Percentiles rank a stretch among this genome's conserved stretches.
Conservation (phyloP, 1,140 invertebrate genomes). For the Bombus soroeensis region DNA sequence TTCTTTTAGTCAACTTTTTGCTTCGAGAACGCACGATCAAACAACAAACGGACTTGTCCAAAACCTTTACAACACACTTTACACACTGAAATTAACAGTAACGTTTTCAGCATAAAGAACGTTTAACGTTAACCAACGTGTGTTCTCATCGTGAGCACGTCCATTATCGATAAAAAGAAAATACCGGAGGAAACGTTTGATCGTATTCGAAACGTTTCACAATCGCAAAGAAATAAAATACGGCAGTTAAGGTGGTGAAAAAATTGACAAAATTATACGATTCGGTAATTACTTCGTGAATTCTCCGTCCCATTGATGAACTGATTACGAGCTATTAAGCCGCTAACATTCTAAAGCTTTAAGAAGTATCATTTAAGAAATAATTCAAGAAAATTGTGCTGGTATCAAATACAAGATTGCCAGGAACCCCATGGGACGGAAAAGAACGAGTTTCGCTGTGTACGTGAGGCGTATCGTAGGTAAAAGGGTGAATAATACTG, state of each 20-base stretch:
- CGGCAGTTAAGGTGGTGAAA: background rate
- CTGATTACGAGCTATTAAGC: background rate
- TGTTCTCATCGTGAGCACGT: background rate
- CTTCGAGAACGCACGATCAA: constrained; percentile 31
- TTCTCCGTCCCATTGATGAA: background rate
- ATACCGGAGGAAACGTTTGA: background rate
- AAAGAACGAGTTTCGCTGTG: background rate
- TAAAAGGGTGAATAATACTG: constrained; percentile 1
- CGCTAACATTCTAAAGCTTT: background rate
- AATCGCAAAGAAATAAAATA: no score
- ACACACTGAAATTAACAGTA: constrained; percentile 50
- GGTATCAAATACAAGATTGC: background rate
- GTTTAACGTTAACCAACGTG: constrained; percentile 21
- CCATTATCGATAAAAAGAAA: constrained; percentile 1
- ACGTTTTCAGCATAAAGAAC: constrained; percentile 43
- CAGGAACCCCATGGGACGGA: background rate
- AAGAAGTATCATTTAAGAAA: constrained; percentile 1
- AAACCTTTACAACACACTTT: constrained; percentile 30
- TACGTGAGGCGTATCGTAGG: background rate
- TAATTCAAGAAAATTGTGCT: constrained; percentile 18
- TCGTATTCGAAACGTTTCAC: background rate
- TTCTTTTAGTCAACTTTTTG: constrained; percentile 21
- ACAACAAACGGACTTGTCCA: constrained; percentile 43
- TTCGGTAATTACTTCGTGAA: background rate
- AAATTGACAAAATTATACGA: background rate